Conservation (phyloP, 2,888 invertebrate species). For the Heliconius erato region DNA sequence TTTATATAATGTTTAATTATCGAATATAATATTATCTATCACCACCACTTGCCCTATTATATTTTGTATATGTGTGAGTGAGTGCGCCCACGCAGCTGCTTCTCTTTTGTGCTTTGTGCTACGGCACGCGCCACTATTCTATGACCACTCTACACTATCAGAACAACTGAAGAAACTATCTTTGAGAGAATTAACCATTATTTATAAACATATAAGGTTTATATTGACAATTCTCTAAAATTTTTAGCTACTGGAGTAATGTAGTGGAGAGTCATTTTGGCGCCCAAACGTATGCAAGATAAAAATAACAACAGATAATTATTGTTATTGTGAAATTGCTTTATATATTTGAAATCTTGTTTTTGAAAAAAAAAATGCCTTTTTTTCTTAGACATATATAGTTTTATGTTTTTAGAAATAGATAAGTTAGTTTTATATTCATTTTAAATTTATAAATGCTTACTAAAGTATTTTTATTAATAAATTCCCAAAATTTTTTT, state of each 20-base stretch:
- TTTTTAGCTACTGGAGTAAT: neutral
- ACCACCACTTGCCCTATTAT: constrained; percentile 38
- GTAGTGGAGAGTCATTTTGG: constrained; percentile 2
- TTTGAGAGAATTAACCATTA: neutral
- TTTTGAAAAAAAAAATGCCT: too few relatives aligned
- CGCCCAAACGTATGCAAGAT: neutral
- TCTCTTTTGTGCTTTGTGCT: constrained; percentile 69
- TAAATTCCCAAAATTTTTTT: too few relatives aligned
- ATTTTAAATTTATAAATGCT: too few relatives aligned
- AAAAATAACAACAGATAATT: constrained; percentile 3
- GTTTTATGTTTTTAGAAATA: too few relatives aligned
- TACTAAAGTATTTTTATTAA: too few relatives aligned
- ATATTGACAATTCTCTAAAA: neutral
- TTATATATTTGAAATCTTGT: too few relatives aligned
- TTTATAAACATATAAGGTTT: neutral
- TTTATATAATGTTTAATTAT: constrained; percentile 34
- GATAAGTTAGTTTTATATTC: too few relatives aligned
- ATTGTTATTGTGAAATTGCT: neutral
- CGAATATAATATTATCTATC: constrained; percentile 37
- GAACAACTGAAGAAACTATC: constrained; percentile 35
- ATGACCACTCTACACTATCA: constrained; percentile 61
- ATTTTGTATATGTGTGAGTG: constrained; percentile 58
- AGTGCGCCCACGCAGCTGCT: constrained; percentile 78
- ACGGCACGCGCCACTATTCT: constrained; percentile 77
- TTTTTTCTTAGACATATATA: too few relatives aligned